Conservation (phyloP, 2,113 vertebrate genomes). For the Chascanopsetta lugubris region DNA sequence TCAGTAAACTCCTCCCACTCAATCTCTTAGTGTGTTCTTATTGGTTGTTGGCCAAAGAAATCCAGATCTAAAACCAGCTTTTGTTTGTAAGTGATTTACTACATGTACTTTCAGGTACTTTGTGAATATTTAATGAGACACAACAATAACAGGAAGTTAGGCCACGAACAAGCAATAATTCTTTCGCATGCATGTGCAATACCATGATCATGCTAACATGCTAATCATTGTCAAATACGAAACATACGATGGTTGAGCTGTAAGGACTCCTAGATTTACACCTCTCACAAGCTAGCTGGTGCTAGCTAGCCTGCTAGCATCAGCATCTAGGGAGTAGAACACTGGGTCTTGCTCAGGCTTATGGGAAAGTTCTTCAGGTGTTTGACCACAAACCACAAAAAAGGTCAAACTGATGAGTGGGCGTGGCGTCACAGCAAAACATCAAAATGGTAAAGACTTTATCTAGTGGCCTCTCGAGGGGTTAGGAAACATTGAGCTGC, state of each 20-base stretch:
- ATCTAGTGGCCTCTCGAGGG: neutral
- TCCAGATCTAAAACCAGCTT: no score
- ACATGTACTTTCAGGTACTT: no score
- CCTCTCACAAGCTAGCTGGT: no score
- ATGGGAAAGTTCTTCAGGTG: neutral
- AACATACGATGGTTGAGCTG: neutral
- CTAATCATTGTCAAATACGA: neutral
- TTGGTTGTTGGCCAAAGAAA: slow-evolving; percentile 19
- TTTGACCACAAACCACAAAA: no score
- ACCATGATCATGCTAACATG: slow-evolving; percentile 2
- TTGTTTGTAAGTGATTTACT: slow-evolving; percentile 4
- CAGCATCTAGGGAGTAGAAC: neutral
- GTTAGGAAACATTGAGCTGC: neutral
- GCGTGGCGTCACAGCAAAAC: neutral
- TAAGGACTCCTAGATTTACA: no score
- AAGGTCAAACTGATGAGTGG: no score
- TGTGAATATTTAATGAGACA: neutral
- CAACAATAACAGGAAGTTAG: slow-evolving; percentile 2
- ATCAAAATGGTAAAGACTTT: neutral
- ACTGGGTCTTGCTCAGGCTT: neutral
- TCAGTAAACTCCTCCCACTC: slow-evolving; percentile 60
- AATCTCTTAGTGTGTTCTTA: slow-evolving; percentile 60
- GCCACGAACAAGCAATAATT: neutral
- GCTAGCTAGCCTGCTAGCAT: neutral
- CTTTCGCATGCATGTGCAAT: neutral